phyloP scores from a whole-genome alignment of 2,888 invertebrate species.

The Pyralis farinalis region DNA sequence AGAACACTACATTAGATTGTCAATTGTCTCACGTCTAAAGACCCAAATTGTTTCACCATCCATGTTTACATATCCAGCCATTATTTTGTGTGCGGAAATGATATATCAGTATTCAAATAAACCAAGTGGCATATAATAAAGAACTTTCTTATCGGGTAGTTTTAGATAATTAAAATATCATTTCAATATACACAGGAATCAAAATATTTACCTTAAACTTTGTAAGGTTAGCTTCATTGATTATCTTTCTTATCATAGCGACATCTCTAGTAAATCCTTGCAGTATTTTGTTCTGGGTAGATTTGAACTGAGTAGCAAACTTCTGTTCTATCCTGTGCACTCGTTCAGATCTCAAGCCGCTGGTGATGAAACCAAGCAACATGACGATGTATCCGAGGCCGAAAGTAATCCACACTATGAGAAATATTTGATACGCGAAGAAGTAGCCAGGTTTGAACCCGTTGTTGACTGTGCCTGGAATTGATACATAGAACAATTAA shows the following conservation, averaged over 20 bases:
- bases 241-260: conserved; percentile 85
- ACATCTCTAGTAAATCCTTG: conserved; percentile 88
- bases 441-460: conserved; percentile 82
- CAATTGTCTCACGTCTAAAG: too few relatives aligned
- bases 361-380: conserved; percentile 92
- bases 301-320: conserved; percentile 87
- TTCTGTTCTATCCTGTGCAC: conserved; percentile 88
- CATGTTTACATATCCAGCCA: too few relatives aligned
- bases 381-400: conserved; percentile 95
- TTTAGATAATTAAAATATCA: too few relatives aligned
- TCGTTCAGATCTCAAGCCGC: conserved; percentile 87
- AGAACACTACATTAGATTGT: too few relatives aligned
- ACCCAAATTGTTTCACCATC: too few relatives aligned
- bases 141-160: too few relatives aligned
- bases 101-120: too few relatives aligned
- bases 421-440: conserved; percentile 88
- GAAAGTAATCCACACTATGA: conserved; percentile 94
- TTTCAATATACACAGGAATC: too few relatives aligned
- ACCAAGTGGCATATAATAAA: too few relatives aligned
- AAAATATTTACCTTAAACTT: conserved; percentile 87
- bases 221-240: conserved; percentile 90
- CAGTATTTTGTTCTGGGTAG: conserved; percentile 89
- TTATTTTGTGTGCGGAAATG: too few relatives aligned
- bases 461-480: conserved; percentile 72
- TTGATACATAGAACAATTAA: conserved; percentile 1